A percentile compares a stretch with the other conserved stretches of the same genome.
These are phyloP conservation scores for Drosophila differens DNA, from an alignment of 2,888 invertebrate genomes.

Conservation along the genomic window DNA sequence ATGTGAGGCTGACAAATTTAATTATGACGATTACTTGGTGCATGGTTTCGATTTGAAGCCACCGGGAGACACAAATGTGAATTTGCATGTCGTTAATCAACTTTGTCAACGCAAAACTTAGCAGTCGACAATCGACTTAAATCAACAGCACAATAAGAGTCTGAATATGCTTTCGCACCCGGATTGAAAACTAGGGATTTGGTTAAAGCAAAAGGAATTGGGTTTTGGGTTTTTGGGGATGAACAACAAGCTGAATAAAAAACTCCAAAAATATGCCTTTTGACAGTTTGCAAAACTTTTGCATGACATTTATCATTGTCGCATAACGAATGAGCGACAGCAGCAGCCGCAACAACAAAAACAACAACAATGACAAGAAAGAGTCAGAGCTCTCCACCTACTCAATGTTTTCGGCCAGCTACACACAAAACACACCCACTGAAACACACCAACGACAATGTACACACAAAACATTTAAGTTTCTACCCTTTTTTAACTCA, in stretches of 20 bases:
- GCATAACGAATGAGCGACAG: conserved; percentile 77
- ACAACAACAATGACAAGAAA: conserved; percentile 39
- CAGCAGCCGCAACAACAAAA: conserved; percentile 37
- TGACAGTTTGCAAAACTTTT: conserved; percentile 82
- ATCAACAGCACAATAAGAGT: conserved; percentile 40
- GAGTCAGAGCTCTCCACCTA: conserved; percentile 47
- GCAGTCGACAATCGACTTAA: conserved; percentile 45
- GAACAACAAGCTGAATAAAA: conserved; percentile 45
- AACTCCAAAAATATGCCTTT: conserved; percentile 57
- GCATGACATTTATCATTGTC: conserved; percentile 83
- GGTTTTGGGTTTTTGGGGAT: conserved; percentile 21
- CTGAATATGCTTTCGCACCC: conserved; percentile 7
- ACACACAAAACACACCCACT: conserved; percentile 12
- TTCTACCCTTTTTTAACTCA: conserved; percentile 22
- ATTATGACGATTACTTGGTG: conserved; percentile 12
- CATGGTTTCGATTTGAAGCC: conserved; percentile 35
- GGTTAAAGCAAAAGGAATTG: conserved; percentile 24
- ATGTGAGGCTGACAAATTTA: conserved; percentile 37
- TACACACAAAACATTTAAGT: conserved; percentile 53
- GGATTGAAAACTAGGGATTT: conserved; percentile 17
- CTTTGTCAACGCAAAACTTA: conserved; percentile 34
- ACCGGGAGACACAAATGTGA: conserved; percentile 15
- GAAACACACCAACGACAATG: conserved; percentile 14
- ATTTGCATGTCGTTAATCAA: conserved; percentile 61
- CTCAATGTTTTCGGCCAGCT: conserved; percentile 37